phyloP scores from a whole-genome alignment of 2,888 invertebrate genomes.

The Vesta saturnalis region DNA sequence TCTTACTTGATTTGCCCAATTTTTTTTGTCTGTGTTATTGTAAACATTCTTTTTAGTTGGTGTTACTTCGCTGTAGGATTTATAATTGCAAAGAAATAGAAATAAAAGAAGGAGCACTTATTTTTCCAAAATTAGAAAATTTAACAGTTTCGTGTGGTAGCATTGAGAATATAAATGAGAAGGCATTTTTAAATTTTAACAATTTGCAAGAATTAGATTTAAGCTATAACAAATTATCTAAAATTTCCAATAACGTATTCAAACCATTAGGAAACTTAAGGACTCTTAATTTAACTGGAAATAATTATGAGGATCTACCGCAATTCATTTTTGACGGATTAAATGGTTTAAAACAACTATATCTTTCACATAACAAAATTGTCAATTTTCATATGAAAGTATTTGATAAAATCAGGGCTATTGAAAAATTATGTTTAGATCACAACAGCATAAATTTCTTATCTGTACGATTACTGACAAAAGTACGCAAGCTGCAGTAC shows the following conservation, averaged over 20 bases:
- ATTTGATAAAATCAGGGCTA: constrained; percentile 32
- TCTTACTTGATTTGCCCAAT: too few species aligned
- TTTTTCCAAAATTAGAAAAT: constrained; percentile 38
- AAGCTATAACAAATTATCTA: constrained; percentile 37
- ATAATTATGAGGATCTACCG: constrained; percentile 40
- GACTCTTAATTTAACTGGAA: constrained; percentile 40
- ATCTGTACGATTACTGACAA: constrained; percentile 42
- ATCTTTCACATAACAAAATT: constrained; percentile 43
- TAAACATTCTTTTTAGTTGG: constrained; percentile 16
- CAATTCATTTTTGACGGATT: constrained; percentile 39
- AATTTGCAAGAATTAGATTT: constrained; percentile 39
- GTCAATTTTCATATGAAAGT: constrained; percentile 38
- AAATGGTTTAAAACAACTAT: constrained; percentile 37
- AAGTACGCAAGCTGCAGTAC: constrained; percentile 31
- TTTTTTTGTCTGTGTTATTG: background rate
- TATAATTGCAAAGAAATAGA: constrained; percentile 23
- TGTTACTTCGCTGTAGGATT: constrained; percentile 6
- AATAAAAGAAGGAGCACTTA: constrained; percentile 29
- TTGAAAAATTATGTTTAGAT: constrained; percentile 40
- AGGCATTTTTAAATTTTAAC: constrained; percentile 38
- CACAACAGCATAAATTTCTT: constrained; percentile 41
- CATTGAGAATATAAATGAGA: constrained; percentile 32
- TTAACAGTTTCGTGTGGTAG: constrained; percentile 35
- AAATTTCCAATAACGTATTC: constrained; percentile 41
- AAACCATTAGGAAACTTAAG: constrained; percentile 29